Percentiles rank a stretch among this genome's conserved stretches.
Evolutionary conservation across 2,888 invertebrate genomes (phyloP).

Genomic region (Ophion slaviceki): DNA sequence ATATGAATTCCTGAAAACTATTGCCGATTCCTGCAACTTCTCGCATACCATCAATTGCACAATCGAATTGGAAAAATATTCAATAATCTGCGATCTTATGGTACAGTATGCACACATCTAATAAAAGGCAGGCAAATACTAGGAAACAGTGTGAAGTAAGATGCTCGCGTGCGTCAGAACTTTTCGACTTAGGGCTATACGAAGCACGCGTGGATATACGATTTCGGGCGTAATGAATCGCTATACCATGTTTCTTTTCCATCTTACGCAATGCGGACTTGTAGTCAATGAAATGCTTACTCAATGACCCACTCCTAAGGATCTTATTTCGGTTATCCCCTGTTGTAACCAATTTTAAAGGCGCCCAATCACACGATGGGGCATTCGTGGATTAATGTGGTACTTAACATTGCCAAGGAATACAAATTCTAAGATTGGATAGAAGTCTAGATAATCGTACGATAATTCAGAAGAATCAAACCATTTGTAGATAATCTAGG

Average conservation of each 20-base stretch:
- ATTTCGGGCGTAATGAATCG: slow-evolving; percentile 40
- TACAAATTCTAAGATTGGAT: slow-evolving; percentile 13
- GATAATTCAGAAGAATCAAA: too few species aligned
- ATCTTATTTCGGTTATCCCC: slow-evolving; percentile 56
- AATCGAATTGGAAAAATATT: slow-evolving; percentile 11
- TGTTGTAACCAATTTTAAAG: neutral
- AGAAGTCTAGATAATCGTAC: too few species aligned
- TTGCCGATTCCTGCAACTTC: slow-evolving; percentile 32
- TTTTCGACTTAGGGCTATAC: slow-evolving; percentile 14
- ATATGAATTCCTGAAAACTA: slow-evolving; percentile 51
- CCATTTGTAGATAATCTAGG: too few species aligned
- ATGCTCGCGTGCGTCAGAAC: slow-evolving; percentile 36
- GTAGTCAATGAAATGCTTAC: slow-evolving; percentile 63
- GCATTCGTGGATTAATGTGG: neutral
- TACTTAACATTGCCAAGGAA: too few species aligned
- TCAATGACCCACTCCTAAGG: slow-evolving; percentile 19
- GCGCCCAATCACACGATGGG: neutral
- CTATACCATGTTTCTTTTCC: slow-evolving; percentile 25
- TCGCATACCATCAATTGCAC: slow-evolving; percentile 34
- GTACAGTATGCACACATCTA: neutral
- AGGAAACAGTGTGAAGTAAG: neutral
- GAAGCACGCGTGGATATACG: slow-evolving; percentile 10
- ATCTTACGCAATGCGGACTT: slow-evolving; percentile 56
- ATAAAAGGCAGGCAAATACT: slow-evolving; percentile 15
- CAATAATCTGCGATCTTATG: slow-evolving; percentile 17